phyloP scores from a whole-genome alignment of 2,797 vertebrate species.

The Apodemus agrarius region DNA sequence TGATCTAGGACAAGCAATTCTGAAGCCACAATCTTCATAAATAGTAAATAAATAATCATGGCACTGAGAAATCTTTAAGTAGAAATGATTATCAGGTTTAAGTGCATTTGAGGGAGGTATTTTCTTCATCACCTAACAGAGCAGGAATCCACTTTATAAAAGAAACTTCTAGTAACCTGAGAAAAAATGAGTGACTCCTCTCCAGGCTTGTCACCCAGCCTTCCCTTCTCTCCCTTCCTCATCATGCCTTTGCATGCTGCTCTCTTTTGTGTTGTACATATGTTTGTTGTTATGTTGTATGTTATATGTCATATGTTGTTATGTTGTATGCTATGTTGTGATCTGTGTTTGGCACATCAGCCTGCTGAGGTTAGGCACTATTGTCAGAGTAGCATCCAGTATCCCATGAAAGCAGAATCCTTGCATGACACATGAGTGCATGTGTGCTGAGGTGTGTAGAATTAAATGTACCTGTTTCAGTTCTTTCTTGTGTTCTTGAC shows the following conservation, averaged over 20 bases:
- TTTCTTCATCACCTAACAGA: background rate
- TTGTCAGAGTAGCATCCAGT: background rate
- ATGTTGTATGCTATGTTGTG: no score
- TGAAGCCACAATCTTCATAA: background rate
- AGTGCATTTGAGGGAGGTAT: background rate
- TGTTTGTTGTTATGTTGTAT: no score
- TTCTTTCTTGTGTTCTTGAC: background rate
- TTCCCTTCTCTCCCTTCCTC: background rate
- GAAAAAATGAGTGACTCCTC: background rate
- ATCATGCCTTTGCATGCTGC: rapidly evolving
- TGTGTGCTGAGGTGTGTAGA: no score
- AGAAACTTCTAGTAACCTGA: background rate
- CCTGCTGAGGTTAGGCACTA: background rate
- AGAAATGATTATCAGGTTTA: background rate
- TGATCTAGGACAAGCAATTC: background rate
- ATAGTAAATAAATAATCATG: background rate
- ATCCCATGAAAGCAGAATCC: background rate
- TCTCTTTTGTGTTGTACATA: background rate
- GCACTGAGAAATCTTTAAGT: background rate
- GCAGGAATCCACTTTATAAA: background rate
- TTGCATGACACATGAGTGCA: background rate
- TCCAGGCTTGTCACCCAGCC: background rate
- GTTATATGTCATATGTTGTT: no score
- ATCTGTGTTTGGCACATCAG: background rate
- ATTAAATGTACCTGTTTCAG: background rate